A percentile compares a stretch with the other conserved stretches of the same genome.
Conservation (phyloP, 2,113 vertebrate species). For the Nansenia antarctica region DNA sequence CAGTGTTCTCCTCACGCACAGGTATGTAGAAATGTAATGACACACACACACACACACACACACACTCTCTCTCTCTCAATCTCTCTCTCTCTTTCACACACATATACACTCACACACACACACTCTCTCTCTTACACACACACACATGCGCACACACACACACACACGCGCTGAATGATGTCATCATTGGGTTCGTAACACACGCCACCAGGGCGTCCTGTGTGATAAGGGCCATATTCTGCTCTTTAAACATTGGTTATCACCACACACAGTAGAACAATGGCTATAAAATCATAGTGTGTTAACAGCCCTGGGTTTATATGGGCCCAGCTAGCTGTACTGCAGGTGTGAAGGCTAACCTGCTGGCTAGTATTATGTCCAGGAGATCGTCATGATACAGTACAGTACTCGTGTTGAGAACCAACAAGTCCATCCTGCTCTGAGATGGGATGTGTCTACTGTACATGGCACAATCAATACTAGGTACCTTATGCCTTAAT, state of each 20-base stretch:
- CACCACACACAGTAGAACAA: neutral
- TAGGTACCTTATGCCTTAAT: too few relatives aligned
- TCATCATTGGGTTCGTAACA: constrained; percentile 31
- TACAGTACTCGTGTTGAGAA: too few relatives aligned
- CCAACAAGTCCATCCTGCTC: too few relatives aligned
- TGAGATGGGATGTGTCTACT: too few relatives aligned
- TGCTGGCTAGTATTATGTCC: neutral
- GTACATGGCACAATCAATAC: too few relatives aligned
- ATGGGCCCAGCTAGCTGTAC: neutral
- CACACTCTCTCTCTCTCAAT: too few relatives aligned
- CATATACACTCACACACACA: neutral
- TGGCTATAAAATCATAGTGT: neutral
- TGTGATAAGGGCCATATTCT: accelerated
- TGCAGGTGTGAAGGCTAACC: neutral
- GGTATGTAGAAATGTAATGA: too few relatives aligned
- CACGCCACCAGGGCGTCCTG: constrained; percentile 7
- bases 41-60: neutral
- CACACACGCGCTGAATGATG: neutral
- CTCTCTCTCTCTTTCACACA: neutral
- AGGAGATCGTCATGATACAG: too few relatives aligned
- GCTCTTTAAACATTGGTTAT: neutral
- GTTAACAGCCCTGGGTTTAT: neutral
- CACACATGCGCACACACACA: neutral
- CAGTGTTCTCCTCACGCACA: constrained; percentile 13
- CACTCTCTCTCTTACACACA: neutral